A percentile compares a stretch with the other conserved stretches of the same genome.
These are phyloP conservation scores for Pangasius djambal DNA, from an alignment of 2,797 vertebrate species.

Conservation along the genomic window DNA sequence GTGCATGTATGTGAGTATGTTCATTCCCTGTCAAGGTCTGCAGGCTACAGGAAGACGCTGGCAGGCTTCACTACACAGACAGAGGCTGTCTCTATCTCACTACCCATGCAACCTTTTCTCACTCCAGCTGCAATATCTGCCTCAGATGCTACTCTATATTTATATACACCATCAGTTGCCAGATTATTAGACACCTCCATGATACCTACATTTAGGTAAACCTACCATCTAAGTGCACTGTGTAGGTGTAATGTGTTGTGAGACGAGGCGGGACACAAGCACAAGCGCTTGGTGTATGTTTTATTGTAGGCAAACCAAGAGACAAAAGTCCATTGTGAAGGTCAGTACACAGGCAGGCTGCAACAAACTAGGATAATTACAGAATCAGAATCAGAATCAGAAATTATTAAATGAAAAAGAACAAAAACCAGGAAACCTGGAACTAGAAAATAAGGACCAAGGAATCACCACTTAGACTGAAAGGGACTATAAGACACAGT, in stretches of 20 bases:
- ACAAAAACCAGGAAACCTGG: background rate
- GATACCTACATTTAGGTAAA: background rate
- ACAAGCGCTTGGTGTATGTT: background rate
- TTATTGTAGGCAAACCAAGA: background rate
- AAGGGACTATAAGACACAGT: background rate
- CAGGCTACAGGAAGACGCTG: constrained; percentile 37
- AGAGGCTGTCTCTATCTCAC: constrained; percentile 48
- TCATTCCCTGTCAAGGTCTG: constrained; percentile 44
- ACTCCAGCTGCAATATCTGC: constrained; percentile 24
- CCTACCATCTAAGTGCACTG: background rate
- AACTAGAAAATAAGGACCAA: background rate
- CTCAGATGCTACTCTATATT: background rate
- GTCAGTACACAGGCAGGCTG: background rate
- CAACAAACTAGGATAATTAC: background rate
- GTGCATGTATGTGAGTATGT: constrained; percentile 34
- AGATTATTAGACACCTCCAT: background rate
- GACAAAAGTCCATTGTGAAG: background rate
- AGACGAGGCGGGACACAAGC: too few species aligned
- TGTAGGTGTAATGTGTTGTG: background rate
- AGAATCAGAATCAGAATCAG: background rate
- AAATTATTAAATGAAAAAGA: background rate
- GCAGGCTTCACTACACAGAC: constrained; percentile 46
- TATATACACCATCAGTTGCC: background rate
- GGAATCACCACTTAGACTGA: background rate
- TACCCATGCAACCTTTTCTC: constrained; percentile 40